These are phyloP conservation scores for Nasonia giraulti DNA, from an alignment of 1,140 invertebrate genomes.

Conservation along the genomic window DNA sequence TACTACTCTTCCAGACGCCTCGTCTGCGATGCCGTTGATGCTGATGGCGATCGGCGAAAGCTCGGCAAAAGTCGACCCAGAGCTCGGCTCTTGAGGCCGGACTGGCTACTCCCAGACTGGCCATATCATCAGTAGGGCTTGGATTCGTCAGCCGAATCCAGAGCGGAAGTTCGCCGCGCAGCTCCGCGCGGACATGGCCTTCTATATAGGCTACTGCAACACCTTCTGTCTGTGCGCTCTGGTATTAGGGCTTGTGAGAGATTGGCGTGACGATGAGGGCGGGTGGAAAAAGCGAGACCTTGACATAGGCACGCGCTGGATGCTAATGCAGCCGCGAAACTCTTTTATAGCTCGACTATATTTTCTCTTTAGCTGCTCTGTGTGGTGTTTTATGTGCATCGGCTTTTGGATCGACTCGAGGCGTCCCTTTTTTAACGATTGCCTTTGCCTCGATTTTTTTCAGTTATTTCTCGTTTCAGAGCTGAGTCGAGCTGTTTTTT, in stretches of 20 bases:
- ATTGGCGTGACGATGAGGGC: neutral
- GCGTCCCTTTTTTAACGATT: neutral
- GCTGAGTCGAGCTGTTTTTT: neutral
- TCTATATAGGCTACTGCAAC: neutral
- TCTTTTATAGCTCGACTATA: neutral
- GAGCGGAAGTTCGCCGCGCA: constrained; percentile 29
- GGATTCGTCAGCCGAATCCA: neutral
- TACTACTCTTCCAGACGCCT: no score
- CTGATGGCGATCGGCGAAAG: neutral
- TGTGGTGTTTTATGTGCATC: neutral
- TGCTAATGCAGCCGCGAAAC: neutral
- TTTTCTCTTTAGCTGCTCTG: neutral
- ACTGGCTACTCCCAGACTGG: neutral
- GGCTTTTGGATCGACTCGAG: neutral
- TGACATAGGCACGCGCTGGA: constrained; percentile 2
- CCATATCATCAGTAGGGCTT: neutral
- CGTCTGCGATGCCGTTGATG: neutral
- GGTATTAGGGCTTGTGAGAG: neutral
- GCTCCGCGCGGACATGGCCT: neutral
- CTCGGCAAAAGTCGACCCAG: constrained; percentile 26
- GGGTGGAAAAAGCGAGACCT: neutral
- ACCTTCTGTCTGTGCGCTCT: neutral
- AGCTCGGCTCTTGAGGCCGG: neutral
- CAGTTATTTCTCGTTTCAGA: neutral
- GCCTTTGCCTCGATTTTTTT: neutral